Base-by-base conservation (phyloP, 1,140 invertebrate species). In the Triops cancriformis region DNA sequence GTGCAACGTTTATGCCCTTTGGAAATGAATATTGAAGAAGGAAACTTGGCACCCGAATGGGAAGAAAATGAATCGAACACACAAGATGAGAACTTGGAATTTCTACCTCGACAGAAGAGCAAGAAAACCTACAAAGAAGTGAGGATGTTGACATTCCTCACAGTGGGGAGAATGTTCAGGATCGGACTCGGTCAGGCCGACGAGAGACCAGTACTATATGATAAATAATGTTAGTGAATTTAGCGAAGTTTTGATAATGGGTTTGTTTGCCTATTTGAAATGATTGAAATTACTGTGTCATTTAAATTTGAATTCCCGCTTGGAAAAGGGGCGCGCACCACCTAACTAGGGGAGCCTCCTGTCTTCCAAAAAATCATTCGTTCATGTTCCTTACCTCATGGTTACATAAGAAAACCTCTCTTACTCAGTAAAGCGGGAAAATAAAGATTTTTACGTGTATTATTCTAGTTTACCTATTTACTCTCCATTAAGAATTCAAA, bases 201-300 rank as follows among this genome's bases (percentile, higher is more conserved):
- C 81, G 27, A 77, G 82, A 79, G 27, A 78, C 18, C 73, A 79
- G 43, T 45, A 45, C 4, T 11, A 45, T 45, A 45, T 45, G 43
- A 45, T 7, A 18, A 45, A 45, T 1, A 45, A 45, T 45, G 18
- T 45, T 7, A 45, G 43, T 45, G 43, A 45, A 45, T 45, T 45
- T 45, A 45, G 0, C 43, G 43, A 45, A 18, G 10, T 45, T 45
- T 45, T 45, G 43, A 45, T 45, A 45, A 45, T 45, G 43, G 43
- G 18, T 45, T 45, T 45, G 43, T 45, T 45, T 1, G 10, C 43
- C 18, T 45, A 45, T 45, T 45, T 45, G 43, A 45, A 45, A 45
- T 1, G 43, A 45, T 45, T 45, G 43, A 45, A 45, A 11, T 10
- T 45, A 45, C 43, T 45, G 43, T 45, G 43, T 18, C 43, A 45